Percentiles rank a stretch among this genome's conserved stretches.
phyloP scores from a whole-genome alignment of 2,797 vertebrate genomes.

The Peromyscus melanophrys region DNA sequence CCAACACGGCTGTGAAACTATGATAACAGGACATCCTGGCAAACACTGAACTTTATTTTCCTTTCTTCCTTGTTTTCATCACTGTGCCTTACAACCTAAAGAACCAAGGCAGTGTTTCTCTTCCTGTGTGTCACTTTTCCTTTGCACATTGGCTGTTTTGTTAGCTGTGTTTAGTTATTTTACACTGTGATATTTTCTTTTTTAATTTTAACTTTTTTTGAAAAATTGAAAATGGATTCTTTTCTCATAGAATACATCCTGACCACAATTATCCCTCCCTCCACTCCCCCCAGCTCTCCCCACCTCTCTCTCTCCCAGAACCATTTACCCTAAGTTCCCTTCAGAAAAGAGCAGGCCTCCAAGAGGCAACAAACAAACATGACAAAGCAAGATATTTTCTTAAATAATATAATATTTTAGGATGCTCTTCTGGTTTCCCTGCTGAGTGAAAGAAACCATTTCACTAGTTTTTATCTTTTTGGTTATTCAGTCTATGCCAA shows the following conservation, averaged over 20 bases:
- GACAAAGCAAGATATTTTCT: background rate
- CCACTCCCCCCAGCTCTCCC: background rate
- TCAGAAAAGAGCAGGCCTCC: background rate
- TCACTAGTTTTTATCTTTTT: background rate
- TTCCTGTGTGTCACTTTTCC: background rate
- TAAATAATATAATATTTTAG: background rate
- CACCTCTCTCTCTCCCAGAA: background rate
- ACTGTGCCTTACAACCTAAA: background rate
- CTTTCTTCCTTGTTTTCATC: background rate
- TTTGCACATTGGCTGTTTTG: background rate
- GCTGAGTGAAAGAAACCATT: background rate
- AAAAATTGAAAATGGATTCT: background rate
- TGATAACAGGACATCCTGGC: background rate
- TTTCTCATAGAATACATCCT: background rate
- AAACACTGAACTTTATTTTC: background rate
- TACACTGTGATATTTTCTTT: background rate
- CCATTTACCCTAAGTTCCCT: background rate
- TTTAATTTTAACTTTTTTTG: background rate
- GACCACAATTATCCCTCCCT: background rate
- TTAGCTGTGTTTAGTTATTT: accelerated
- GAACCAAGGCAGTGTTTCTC: background rate
- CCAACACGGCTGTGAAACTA: background rate
- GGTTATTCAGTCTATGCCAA: background rate
- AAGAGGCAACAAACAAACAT: background rate
- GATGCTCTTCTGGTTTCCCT: background rate